Percentiles rank a stretch among this genome's conserved stretches.
Conservation (phyloP, 2,888 invertebrate genomes). For the Fragum fragum region DNA sequence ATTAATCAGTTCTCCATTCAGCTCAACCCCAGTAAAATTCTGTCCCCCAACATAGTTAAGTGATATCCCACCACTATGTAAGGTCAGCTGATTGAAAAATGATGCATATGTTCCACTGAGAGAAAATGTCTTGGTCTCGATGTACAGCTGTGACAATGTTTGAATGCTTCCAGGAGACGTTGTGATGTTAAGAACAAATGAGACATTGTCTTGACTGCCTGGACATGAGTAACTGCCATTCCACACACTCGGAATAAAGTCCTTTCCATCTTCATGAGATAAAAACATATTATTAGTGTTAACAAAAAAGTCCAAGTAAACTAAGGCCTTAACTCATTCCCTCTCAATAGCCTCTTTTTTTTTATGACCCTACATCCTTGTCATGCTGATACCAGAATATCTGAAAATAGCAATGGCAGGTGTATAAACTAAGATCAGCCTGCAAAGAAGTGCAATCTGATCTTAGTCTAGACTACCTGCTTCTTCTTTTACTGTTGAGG, state of each 20-base stretch:
- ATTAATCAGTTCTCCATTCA: constrained; percentile 40
- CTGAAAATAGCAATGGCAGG: too few species aligned
- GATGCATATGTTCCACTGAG: constrained; percentile 56
- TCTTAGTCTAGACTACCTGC: too few species aligned
- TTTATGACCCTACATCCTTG: too few species aligned
- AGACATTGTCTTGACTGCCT: constrained; percentile 29
- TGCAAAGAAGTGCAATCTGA: too few species aligned
- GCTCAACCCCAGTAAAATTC: constrained; percentile 60
- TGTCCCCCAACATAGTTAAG: constrained; percentile 38
- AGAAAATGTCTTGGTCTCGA: constrained; percentile 33
- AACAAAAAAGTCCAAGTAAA: too few species aligned
- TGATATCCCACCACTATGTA: constrained; percentile 43
- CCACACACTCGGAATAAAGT: constrained; percentile 71
- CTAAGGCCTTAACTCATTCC: too few species aligned
- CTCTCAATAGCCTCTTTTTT: too few species aligned
- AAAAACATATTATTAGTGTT: neutral
- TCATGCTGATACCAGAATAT: too few species aligned
- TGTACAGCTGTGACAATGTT: constrained; percentile 43
- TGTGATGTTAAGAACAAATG: constrained; percentile 54
- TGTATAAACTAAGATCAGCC: too few species aligned
- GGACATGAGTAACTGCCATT: constrained; percentile 64
- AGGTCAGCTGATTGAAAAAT: constrained; percentile 36
- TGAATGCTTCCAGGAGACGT: constrained; percentile 45
- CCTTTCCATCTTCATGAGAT: constrained; percentile 3
- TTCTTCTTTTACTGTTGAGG: too few species aligned